Evolutionary conservation across 1,140 invertebrate genomes (phyloP).

Genomic region (Elysia chlorotica): DNA sequence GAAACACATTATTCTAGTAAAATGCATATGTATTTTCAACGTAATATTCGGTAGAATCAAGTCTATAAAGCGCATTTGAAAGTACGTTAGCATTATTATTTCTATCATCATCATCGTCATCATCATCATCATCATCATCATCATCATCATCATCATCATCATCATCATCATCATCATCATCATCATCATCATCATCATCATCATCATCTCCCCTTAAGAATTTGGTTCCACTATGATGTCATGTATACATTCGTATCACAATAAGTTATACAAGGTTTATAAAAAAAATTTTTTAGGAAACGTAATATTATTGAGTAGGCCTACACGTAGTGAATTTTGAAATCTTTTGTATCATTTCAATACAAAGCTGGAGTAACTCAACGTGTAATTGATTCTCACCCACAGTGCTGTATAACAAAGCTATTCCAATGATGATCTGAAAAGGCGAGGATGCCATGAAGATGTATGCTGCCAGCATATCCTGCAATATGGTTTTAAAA

Average conservation of each 20-base stretch:
- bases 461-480: conserved; percentile 75
- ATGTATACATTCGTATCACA: neutral
- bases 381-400: neutral
- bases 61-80: neutral
- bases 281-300: neutral
- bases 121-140: neutral
- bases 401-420: conserved; percentile 64
- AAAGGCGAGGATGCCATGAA: conserved; percentile 95
- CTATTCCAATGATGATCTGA: conserved; percentile 65
- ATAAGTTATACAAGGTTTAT: neutral
- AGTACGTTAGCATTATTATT: neutral
- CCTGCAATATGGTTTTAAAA: too few species aligned
- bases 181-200: neutral
- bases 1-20: neutral
- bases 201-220: neutral
- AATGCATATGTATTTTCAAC: neutral
- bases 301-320: neutral
- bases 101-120: neutral
- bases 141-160: neutral
- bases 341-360: neutral
- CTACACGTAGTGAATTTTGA: neutral
- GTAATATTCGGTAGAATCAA: neutral
- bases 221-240: too few species aligned
- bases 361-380: neutral
- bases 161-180: neutral